These are phyloP conservation scores for Parotocinclus haroldoi DNA, from an alignment of 2,797 vertebrate genomes.

Conservation along the genomic window DNA sequence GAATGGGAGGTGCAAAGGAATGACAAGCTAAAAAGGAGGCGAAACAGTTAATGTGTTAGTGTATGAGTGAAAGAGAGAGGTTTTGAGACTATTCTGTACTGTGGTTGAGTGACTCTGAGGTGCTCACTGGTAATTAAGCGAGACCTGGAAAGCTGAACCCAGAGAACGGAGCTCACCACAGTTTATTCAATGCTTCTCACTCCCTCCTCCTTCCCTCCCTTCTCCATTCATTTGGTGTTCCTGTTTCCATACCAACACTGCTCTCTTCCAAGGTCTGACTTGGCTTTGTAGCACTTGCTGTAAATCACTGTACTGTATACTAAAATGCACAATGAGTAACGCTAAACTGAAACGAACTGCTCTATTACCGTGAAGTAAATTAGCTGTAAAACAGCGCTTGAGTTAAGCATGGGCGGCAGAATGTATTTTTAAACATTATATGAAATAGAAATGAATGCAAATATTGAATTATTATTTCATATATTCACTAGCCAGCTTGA, in stretches of 20 bases:
- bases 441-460: too few species aligned
- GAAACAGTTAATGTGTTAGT: slow-evolving; percentile 16
- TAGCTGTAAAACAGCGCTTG: too few species aligned
- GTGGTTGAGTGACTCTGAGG: slow-evolving; percentile 36
- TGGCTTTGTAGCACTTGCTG: slow-evolving; percentile 13
- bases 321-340: slow-evolving; percentile 11
- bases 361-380: too few species aligned
- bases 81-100: slow-evolving; percentile 33
- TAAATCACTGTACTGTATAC: slow-evolving; percentile 21
- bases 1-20: too few species aligned
- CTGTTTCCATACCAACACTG: slow-evolving; percentile 50
- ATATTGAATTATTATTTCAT: too few species aligned
- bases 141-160: slow-evolving; percentile 42
- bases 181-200: slow-evolving; percentile 23
- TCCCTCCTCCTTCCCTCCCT: slow-evolving; percentile 3
- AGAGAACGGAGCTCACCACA: slow-evolving; percentile 43
- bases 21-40: slow-evolving; percentile 8
- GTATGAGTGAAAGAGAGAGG: slow-evolving; percentile 2
- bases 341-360: slow-evolving; percentile 10
- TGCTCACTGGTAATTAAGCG: slow-evolving; percentile 43
- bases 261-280: slow-evolving; percentile 13
- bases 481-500: too few species aligned
- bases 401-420: too few species aligned
- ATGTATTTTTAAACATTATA: too few species aligned
- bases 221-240: slow-evolving; percentile 20